Percentiles rank a stretch among this genome's conserved stretches.
Evolutionary conservation across 2,888 invertebrate species (phyloP).

Genomic region (Epistrophe eligans): DNA sequence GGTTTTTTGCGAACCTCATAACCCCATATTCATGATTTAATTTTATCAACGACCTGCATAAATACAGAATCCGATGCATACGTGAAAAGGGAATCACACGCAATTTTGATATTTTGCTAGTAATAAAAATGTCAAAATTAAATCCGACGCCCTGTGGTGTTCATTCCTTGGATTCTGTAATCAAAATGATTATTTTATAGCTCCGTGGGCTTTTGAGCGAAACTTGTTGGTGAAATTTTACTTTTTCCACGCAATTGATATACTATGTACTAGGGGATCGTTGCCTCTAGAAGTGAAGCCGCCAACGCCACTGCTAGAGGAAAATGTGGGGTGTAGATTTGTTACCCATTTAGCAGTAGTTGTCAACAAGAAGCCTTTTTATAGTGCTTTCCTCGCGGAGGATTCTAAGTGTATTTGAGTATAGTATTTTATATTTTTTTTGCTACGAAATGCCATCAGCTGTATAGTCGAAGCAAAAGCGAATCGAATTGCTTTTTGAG

Average conservation of each 20-base stretch:
- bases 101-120: no score
- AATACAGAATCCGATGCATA: no score
- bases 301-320: neutral
- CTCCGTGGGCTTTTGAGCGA: no score
- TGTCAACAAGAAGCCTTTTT: slow-evolving; percentile 62
- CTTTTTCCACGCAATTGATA: slow-evolving; percentile 33
- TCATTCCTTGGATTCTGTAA: no score
- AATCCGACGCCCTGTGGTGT: no score
- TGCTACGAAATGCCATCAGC: slow-evolving; percentile 36
- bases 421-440: slow-evolving; percentile 24
- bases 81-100: no score
- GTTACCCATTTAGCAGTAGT: slow-evolving; percentile 64
- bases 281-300: neutral
- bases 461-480: slow-evolving; percentile 21
- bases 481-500: slow-evolving; percentile 10
- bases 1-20: no score
- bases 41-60: no score
- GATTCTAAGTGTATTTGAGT: slow-evolving; percentile 6
- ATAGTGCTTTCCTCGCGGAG: slow-evolving; percentile 2
- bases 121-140: no score
- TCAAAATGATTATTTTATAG: no score
- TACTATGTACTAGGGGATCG: neutral
- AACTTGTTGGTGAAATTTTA: slow-evolving; percentile 9
- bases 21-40: no score
- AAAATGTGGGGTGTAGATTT: slow-evolving; percentile 31